phyloP scores from a whole-genome alignment of 2,888 invertebrate genomes.

The Frankliniella fusca region DNA sequence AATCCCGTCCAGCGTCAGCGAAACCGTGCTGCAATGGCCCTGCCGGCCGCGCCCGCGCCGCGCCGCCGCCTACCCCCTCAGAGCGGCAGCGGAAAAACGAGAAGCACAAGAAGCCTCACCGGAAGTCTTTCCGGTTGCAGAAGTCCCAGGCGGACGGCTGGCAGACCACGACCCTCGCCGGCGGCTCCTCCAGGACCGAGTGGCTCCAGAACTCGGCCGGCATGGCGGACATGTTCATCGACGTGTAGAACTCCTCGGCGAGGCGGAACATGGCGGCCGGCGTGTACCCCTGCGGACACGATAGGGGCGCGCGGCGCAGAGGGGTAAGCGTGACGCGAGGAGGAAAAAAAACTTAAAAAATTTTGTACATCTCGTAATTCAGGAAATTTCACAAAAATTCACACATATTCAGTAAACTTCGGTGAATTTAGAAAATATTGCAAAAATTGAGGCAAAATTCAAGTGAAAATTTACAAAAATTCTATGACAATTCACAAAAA shows the following conservation, averaged over 20 bases:
- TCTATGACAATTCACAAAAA: too few relatives aligned
- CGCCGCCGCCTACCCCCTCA: too few relatives aligned
- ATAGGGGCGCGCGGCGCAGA: neutral
- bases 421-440: too few relatives aligned
- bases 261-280: conserved; percentile 77
- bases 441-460: too few relatives aligned
- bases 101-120: conserved; percentile 52
- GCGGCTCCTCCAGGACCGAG: conserved; percentile 76
- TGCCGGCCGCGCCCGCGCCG: too few relatives aligned
- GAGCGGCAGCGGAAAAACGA: neutral
- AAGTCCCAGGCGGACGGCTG: conserved; percentile 94
- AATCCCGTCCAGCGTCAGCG: too few relatives aligned
- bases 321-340: neutral
- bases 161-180: conserved; percentile 69
- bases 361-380: too few relatives aligned
- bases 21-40: too few relatives aligned
- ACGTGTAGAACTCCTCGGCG: conserved; percentile 87
- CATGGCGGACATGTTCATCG: conserved; percentile 80
- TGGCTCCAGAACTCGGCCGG: conserved; percentile 85
- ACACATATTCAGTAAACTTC: too few relatives aligned
- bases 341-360: neutral
- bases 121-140: conserved; percentile 80
- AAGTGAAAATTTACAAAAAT: too few relatives aligned
- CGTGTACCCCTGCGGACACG: conserved; percentile 67
- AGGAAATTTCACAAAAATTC: too few relatives aligned